These are phyloP conservation scores for Panthera uncia DNA, from an alignment of 2,113 vertebrate species.

Conservation along the genomic window DNA sequence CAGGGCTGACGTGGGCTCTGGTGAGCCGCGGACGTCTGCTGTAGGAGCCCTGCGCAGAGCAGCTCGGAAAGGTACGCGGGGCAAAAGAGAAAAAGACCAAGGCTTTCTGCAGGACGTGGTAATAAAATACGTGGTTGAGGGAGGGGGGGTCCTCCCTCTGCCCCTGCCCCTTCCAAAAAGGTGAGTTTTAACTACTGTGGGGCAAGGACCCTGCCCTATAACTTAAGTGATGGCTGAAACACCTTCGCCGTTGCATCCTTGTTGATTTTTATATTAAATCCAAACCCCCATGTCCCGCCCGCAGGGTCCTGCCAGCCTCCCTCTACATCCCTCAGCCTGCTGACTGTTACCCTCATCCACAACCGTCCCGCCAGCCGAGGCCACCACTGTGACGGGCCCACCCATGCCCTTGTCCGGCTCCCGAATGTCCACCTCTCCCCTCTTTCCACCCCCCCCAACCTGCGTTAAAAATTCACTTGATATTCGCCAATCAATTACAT, in stretches of 20 bases:
- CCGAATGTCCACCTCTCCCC: neutral
- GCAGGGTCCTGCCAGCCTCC: neutral
- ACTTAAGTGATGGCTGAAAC: neutral
- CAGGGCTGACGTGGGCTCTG: neutral
- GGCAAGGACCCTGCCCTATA: neutral
- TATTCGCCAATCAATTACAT: neutral
- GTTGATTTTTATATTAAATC: neutral
- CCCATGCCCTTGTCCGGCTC: too few species aligned
- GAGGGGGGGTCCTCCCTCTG: neutral
- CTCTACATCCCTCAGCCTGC: too few species aligned
- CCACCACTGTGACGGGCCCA: accelerated
- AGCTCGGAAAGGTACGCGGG: neutral
- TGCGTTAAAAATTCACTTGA: neutral
- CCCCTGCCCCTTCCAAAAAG: neutral
- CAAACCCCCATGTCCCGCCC: neutral
- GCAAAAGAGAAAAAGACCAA: neutral
- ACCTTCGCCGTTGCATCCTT: neutral
- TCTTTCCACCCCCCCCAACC: neutral
- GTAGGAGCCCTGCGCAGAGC: neutral
- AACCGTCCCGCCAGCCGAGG: accelerated
- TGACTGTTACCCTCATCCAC: neutral
- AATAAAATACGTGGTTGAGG: neutral
- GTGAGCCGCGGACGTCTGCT: neutral
- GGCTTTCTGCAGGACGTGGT: neutral
- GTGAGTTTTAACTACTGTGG: neutral